phyloP scores from a whole-genome alignment of 37 sponge, comb jelly and placozoan species.

The Aplysina aerophoba region DNA sequence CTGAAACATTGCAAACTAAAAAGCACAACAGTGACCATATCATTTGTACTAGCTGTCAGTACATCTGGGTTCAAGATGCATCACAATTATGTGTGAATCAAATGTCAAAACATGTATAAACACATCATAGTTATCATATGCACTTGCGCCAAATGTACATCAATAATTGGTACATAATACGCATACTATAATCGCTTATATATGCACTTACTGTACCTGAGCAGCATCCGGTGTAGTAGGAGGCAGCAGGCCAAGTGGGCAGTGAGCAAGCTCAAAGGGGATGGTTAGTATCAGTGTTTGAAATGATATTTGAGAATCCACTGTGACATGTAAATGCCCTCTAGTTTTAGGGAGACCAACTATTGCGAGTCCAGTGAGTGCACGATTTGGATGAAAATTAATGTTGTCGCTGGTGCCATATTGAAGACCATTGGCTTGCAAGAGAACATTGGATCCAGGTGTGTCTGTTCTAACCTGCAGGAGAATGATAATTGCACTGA shows the following conservation, averaged over 20 bases:
- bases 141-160: too few relatives aligned
- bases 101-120: too few relatives aligned
- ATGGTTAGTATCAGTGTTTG: conserved; percentile 47
- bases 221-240: not conserved
- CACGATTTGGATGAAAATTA: conserved; percentile 73
- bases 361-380: conserved; percentile 67
- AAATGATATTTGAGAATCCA: conserved; percentile 56
- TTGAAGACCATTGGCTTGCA: conserved; percentile 20
- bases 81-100: too few relatives aligned
- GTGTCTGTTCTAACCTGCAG: not conserved
- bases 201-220: too few relatives aligned
- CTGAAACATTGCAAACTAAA: too few relatives aligned
- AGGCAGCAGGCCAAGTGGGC: conserved; percentile 64
- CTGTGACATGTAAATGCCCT: conserved; percentile 52
- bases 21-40: too few relatives aligned
- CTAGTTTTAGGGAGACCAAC: conserved; percentile 72
- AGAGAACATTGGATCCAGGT: not conserved
- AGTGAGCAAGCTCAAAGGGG: conserved; percentile 74
- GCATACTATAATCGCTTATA: too few relatives aligned
- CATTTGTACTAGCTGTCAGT: too few relatives aligned
- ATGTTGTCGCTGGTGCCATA: not conserved
- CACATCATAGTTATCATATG: too few relatives aligned
- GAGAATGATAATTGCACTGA: too few relatives aligned
- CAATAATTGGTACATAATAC: too few relatives aligned
- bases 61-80: too few relatives aligned